A percentile compares a stretch with the other conserved stretches of the same genome.
Evolutionary conservation across 2,888 invertebrate genomes (phyloP).

Genomic region (Meta bourneti): DNA sequence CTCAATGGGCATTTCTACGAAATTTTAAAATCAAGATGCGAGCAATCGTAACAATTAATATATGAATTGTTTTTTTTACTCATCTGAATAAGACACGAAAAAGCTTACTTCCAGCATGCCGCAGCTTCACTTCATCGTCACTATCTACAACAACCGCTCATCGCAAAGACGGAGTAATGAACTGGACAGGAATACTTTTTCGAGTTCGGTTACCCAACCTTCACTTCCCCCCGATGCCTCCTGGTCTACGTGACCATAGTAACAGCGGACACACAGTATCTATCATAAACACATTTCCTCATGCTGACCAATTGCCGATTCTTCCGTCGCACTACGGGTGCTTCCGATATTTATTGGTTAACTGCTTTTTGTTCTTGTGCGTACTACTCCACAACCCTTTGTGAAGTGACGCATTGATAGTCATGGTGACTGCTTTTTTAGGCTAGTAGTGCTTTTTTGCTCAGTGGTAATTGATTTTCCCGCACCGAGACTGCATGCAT

Average conservation of each 20-base stretch:
- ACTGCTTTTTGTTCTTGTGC: slow-evolving; percentile 2
- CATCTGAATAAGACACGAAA: neutral
- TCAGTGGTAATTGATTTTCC: too few species aligned
- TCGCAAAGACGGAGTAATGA: neutral
- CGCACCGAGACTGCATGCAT: too few species aligned
- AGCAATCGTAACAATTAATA: too few species aligned
- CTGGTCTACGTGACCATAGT: neutral
- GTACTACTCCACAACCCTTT: neutral
- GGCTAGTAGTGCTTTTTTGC: slow-evolving; percentile 13
- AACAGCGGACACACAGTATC: neutral
- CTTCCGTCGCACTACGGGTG: neutral
- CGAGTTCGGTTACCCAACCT: neutral
- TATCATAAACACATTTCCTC: neutral
- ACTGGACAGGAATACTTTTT: neutral
- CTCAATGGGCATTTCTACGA: too few species aligned
- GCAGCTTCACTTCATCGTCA: neutral
- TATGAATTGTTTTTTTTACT: neutral
- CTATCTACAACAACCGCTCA: neutral
- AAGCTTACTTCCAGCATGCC: neutral
- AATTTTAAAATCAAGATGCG: too few species aligned
- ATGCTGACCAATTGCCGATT: neutral
- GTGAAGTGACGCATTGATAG: slow-evolving; percentile 49
- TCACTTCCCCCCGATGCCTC: neutral
- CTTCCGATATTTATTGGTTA: slow-evolving; percentile 41
- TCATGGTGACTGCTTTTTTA: slow-evolving; percentile 61